These are phyloP conservation scores for Orycteropus afer DNA, from an alignment of 2,113 vertebrate genomes.

Conservation along the genomic window DNA sequence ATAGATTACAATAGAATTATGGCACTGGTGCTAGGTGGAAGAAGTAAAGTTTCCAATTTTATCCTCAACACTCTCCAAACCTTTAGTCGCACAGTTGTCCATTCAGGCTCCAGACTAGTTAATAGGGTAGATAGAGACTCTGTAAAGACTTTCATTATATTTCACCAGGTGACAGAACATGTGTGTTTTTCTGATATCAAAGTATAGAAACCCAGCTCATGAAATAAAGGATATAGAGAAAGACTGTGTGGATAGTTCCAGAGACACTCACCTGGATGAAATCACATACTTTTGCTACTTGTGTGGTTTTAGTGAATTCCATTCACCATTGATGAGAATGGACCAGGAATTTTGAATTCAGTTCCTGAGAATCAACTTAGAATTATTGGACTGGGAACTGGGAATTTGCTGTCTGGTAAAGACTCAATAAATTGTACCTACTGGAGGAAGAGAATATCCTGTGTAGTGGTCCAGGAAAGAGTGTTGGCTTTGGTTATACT, in stretches of 20 bases:
- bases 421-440: no score
- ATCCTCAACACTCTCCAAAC: neutral
- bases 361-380: neutral
- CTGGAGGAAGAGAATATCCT: no score
- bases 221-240: neutral
- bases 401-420: neutral
- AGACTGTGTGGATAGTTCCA: neutral
- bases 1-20: neutral
- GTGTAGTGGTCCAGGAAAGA: neutral
- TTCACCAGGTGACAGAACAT: no score
- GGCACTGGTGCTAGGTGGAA: no score
- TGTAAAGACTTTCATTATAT: neutral
- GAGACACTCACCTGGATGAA: neutral
- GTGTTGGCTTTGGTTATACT: neutral
- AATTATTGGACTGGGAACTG: neutral
- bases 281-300: neutral
- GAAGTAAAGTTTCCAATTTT: neutral
- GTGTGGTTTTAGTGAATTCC: neutral
- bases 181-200: neutral
- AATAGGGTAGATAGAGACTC: neutral
- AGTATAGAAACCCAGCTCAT: neutral
- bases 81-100: neutral
- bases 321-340: neutral
- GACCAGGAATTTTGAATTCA: neutral
- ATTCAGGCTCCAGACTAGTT: neutral